Evolutionary conservation across 1,140 invertebrate genomes (phyloP).

Genomic region (Zaprionus ghesquierei): DNA sequence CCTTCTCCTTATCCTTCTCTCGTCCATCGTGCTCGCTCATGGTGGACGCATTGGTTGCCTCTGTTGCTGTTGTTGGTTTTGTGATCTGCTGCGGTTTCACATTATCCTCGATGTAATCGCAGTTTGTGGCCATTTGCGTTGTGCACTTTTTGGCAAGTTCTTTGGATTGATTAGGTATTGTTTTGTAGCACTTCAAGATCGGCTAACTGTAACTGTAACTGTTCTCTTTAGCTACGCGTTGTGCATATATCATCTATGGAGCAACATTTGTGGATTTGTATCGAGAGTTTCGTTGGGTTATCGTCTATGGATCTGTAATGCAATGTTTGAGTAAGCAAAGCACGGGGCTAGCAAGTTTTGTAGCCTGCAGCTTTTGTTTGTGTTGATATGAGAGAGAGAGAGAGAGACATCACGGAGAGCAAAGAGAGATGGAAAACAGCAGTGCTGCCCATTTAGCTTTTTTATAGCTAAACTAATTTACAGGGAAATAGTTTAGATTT

Average conservation of each 20-base stretch:
- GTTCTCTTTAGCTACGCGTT: slow-evolving; percentile 11
- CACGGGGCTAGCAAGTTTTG: neutral
- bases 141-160: slow-evolving; percentile 11
- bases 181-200: neutral
- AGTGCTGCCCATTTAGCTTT: no score
- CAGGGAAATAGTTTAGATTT: no score
- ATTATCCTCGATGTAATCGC: slow-evolving; percentile 65
- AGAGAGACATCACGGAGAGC: neutral
- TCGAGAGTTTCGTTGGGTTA: slow-evolving; percentile 15
- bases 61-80: slow-evolving; percentile 12
- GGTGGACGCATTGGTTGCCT: slow-evolving; percentile 18
- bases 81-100: slow-evolving; percentile 52
- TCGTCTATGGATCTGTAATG: slow-evolving; percentile 59
- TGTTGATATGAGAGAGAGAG: slow-evolving; percentile 62
- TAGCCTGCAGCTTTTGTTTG: slow-evolving; percentile 43
- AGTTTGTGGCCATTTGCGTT: slow-evolving; percentile 74
- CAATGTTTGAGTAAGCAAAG: slow-evolving; percentile 23
- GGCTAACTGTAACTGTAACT: neutral
- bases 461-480: no score
- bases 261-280: slow-evolving; percentile 73
- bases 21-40: slow-evolving; percentile 37
- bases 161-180: slow-evolving; percentile 17
- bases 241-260: slow-evolving; percentile 56
- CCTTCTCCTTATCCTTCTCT: slow-evolving; percentile 3
- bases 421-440: no score